phyloP scores from a whole-genome alignment of 2,797 vertebrate species.

The Hylomyscus alleni region DNA sequence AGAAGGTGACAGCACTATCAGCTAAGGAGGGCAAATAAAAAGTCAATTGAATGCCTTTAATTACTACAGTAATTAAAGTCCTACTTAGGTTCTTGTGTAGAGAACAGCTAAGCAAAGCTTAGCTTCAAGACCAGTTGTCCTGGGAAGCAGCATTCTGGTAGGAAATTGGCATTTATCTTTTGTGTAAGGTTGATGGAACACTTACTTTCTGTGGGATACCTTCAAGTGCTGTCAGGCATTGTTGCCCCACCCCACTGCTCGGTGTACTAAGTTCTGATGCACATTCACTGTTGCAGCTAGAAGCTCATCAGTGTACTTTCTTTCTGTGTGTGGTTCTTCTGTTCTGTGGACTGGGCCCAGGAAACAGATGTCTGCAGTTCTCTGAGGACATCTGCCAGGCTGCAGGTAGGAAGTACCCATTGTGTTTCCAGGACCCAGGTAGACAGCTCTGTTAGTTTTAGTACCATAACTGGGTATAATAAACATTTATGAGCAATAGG shows the following conservation, averaged over 20 bases:
- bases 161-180: constrained; percentile 24
- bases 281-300: background rate
- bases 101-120: constrained; percentile 12
- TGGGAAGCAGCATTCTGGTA: background rate
- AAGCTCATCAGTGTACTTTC: background rate
- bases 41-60: constrained; percentile 10
- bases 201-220: constrained; percentile 26
- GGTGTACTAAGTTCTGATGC: background rate
- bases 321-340: constrained; percentile 14
- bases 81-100: background rate
- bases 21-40: constrained; percentile 6
- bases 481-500: constrained; percentile 56
- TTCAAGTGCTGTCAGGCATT: background rate
- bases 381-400: background rate
- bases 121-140: background rate
- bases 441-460: constrained; percentile 54
- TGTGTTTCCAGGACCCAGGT: constrained; percentile 19
- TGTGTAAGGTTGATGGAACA: background rate
- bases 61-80: background rate
- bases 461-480: background rate
- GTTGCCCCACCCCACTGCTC: background rate
- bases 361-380: constrained; percentile 36
- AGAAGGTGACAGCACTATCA: background rate
- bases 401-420: constrained; percentile 1
- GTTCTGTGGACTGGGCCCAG: background rate